Percentiles rank a stretch among this genome's conserved stretches.
Evolutionary conservation across 2,797 vertebrate species (phyloP).

Genomic region (Hemitrygon akajei): DNA sequence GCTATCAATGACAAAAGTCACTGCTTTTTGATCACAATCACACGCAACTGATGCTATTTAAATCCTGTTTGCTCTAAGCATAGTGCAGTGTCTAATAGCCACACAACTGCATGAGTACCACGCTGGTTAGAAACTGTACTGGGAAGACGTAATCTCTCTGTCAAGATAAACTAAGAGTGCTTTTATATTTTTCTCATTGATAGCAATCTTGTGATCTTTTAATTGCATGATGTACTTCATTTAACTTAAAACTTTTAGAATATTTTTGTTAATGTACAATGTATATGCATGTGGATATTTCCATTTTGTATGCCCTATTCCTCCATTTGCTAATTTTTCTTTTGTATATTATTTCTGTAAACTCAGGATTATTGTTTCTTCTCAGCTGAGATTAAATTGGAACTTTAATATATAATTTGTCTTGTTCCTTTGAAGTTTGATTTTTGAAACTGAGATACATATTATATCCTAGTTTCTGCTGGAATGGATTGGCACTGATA

Average conservation of each 20-base stretch:
- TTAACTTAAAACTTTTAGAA: neutral
- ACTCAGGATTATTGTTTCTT: neutral
- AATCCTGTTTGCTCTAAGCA: no score
- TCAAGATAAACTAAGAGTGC: neutral
- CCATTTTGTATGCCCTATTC: neutral
- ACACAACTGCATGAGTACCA: no score
- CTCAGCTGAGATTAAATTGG: neutral
- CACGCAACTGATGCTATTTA: no score
- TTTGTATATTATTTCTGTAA: neutral
- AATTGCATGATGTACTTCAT: neutral
- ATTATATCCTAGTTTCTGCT: neutral
- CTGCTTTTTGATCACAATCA: no score
- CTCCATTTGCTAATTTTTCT: neutral
- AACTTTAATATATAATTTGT: neutral
- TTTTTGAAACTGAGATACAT: neutral
- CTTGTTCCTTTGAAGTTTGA: neutral
- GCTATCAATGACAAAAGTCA: no score
- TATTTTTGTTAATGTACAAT: neutral
- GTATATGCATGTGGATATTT: no score
- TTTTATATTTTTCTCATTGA: neutral
- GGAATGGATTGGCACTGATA: neutral
- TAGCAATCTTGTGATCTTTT: neutral
- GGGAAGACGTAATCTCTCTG: neutral
- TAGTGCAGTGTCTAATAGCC: no score
- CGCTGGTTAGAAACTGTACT: neutral